Evolutionary conservation across 2,888 invertebrate genomes (phyloP).

Genomic region (Antitype chi): DNA sequence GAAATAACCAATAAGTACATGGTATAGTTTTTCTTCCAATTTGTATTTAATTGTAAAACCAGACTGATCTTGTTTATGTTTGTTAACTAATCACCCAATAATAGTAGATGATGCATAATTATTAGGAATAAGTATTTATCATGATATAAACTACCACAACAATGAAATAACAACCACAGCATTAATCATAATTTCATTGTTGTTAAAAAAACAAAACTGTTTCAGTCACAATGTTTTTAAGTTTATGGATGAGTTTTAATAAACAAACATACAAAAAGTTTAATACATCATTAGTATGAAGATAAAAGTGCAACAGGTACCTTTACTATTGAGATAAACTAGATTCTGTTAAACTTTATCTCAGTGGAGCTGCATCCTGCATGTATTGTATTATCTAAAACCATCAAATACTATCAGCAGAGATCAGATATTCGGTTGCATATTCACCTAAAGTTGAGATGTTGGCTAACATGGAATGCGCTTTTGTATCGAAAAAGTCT

Average conservation of each 20-base stretch:
- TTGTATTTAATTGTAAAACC: conserved; percentile 7
- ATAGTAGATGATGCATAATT: conserved; percentile 2
- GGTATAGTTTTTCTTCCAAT: neutral
- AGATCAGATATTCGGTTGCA: no score
- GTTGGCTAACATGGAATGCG: no score
- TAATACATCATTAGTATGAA: neutral
- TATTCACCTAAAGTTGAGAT: no score
- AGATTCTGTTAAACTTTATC: conserved; percentile 22
- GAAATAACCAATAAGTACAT: neutral
- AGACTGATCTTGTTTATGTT: neutral
- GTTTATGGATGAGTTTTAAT: neutral
- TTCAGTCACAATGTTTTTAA: neutral
- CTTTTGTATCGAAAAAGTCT: no score
- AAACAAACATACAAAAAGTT: neutral
- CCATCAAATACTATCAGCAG: conserved; percentile 26
- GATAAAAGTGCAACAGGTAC: conserved; percentile 11
- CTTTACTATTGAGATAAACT: neutral
- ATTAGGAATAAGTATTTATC: neutral
- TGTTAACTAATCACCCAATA: neutral
- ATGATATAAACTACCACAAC: neutral
- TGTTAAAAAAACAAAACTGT: no score
- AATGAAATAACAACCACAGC: neutral
- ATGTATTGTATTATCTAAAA: conserved; percentile 34
- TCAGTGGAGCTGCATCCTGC: conserved; percentile 8
- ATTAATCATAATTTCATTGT: no score